Conservation (phyloP, 1,140 invertebrate genomes). For the Drosophila obscura region DNA sequence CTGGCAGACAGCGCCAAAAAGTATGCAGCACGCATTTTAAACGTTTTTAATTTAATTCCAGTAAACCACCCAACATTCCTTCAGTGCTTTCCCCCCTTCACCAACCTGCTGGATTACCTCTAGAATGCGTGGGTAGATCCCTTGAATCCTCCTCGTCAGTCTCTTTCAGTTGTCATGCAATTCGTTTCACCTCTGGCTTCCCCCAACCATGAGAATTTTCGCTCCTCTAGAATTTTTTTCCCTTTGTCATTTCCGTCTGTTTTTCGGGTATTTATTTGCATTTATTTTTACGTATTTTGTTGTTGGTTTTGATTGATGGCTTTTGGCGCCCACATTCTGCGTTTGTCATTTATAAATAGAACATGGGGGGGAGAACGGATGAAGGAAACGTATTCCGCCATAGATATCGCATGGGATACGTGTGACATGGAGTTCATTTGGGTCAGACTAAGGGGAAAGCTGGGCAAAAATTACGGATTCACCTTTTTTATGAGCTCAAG, state of each 20-base stretch:
- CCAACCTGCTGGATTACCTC: too few relatives aligned
- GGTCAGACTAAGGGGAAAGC: too few relatives aligned
- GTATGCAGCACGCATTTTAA: conserved; percentile 68
- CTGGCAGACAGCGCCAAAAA: conserved; percentile 49
- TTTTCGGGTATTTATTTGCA: conserved; percentile 16
- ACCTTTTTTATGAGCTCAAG: too few relatives aligned
- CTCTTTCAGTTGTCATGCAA: conserved; percentile 50
- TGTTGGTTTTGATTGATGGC: conserved; percentile 61
- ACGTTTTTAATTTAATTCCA: conserved; percentile 62
- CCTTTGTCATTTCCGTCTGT: conserved; percentile 17
- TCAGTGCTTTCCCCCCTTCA: too few relatives aligned
- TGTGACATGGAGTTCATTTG: too few relatives aligned
- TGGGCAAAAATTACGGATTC: too few relatives aligned
- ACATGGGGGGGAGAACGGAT: conserved; percentile 18
- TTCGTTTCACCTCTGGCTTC: conserved; percentile 18
- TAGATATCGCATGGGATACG: conserved; percentile 14
- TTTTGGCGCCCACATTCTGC: conserved; percentile 41
- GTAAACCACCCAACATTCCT: too few relatives aligned
- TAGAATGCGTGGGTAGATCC: too few relatives aligned
- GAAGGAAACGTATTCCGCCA: conserved; percentile 23
- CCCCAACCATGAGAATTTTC: conserved; percentile 2
- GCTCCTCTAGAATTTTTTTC: conserved; percentile 46
- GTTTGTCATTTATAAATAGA: conserved; percentile 59
- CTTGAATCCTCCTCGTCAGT: conserved; percentile 43
- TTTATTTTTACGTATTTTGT: conserved; percentile 39